A percentile compares a stretch with the other conserved stretches of the same genome.
Conservation (phyloP, 2,797 vertebrate genomes). For the Toxotes lorentzi region DNA sequence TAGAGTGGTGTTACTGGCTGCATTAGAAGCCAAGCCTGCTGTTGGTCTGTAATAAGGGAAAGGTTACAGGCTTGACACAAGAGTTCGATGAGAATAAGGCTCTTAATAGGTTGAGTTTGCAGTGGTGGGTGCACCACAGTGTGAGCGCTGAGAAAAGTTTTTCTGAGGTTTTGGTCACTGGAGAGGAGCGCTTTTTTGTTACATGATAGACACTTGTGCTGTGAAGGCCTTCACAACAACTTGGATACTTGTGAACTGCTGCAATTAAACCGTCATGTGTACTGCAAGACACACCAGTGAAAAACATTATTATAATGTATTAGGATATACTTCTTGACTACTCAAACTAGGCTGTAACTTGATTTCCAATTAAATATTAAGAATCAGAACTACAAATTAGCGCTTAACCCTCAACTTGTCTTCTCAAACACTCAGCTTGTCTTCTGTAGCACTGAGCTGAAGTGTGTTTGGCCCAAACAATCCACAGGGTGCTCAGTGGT, state of each 20-base stretch:
- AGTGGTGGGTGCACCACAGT: conserved; percentile 24
- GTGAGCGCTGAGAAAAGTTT: conserved; percentile 29
- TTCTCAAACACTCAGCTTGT: neutral
- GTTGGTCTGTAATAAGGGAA: conserved; percentile 72
- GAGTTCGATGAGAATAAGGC: conserved; percentile 58
- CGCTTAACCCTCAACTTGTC: neutral
- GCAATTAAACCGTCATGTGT: neutral
- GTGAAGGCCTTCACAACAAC: neutral
- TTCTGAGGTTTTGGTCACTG: conserved; percentile 9
- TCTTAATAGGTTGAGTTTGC: conserved; percentile 29
- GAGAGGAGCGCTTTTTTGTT: neutral
- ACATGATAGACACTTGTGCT: neutral
- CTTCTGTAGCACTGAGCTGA: neutral
- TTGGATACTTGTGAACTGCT: neutral
- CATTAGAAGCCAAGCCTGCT: conserved; percentile 64
- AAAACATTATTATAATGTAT: conserved; percentile 2
- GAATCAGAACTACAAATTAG: neutral
- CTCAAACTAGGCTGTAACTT: neutral
- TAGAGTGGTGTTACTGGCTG: conserved; percentile 54
- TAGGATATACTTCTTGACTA: neutral
- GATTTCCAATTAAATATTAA: neutral
- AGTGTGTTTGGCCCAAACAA: conserved; percentile 2
- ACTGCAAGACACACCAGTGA: neutral
- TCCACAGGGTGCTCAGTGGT: conserved; percentile 33
- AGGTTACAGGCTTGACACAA: conserved; percentile 49